Conservation (phyloP, 2,113 vertebrate genomes). For the Tyto alba region DNA sequence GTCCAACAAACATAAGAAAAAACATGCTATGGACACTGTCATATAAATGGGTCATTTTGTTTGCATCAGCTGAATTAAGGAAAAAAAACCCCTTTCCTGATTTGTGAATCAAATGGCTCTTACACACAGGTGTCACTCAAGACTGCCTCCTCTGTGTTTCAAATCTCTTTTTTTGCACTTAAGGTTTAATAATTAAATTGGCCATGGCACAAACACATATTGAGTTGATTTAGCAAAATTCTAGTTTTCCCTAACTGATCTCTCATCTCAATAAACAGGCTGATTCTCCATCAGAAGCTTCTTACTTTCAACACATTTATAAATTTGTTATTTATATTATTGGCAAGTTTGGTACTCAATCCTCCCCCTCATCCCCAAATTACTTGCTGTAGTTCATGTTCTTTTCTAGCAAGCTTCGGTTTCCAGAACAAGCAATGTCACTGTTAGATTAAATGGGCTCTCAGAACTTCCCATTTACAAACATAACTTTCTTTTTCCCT, state of each 20-base stretch:
- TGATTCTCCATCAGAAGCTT: neutral
- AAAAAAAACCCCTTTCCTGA: neutral
- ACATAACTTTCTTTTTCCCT: neutral
- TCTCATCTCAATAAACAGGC: neutral
- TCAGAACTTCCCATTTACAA: neutral
- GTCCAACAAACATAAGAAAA: neutral
- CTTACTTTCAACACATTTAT: neutral
- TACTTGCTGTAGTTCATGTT: neutral
- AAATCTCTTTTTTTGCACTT: neutral
- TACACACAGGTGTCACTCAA: neutral
- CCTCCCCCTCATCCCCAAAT: neutral
- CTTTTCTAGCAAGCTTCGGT: neutral
- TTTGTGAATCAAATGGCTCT: neutral
- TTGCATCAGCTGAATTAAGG: neutral
- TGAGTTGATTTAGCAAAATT: neutral
- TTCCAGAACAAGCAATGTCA: neutral
- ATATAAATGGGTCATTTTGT: neutral
- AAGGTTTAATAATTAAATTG: neutral
- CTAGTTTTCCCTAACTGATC: neutral
- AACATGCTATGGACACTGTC: neutral
- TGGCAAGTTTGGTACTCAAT: neutral
- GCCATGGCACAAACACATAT: neutral
- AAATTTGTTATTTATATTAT: neutral
- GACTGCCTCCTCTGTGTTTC: neutral
- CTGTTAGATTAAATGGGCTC: neutral